Evolutionary conservation across 2,888 invertebrate genomes (phyloP), one percentile per base, ranked within the genome.

Genomic region (Ctenicera cuprea): DNA sequence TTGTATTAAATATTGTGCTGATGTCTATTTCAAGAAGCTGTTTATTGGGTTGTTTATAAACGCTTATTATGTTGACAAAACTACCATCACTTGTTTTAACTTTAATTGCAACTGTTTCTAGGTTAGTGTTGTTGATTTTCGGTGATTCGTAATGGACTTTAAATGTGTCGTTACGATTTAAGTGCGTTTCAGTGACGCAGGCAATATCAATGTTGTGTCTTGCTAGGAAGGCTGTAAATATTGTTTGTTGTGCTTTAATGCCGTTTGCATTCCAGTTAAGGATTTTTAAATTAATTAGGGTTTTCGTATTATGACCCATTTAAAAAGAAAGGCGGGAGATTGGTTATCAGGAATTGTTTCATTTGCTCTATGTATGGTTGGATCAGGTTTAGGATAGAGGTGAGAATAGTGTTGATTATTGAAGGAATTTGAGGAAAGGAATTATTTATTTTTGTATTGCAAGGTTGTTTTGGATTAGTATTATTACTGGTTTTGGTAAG

Each of bases 231-330:
- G 62, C 3, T n/a, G 14, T 43, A 43, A 62, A 62, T 43, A 43
- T 5, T 3, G 20, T 43, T 62, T 11, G 43, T 43, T 62, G 62
- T 1, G 43, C 9, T 22, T 43, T 22, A 9, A 62, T 38, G n/a
- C 62, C 62, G 22, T 43, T 62, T 9, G 62, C 62, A 14, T 62
- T 62, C 43, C 62, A 62, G 14, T 62, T 62, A 11, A 62, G 62
- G 62, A 62, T n/a, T 22, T 62, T 43, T 16, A 62, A 43, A 7
- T 62, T 2, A 62, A 8, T 2, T 18, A 62, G 4, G 0, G 26
- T 41, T 0, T 62, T 62, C 26, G 1, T 43, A 1, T 11, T 41
- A 62, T 62, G 41, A 12, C 43, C 62, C 62, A 62, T 41, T 62
- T 5, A 43, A 11, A 16, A 62, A 30, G 20, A 12, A 16, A 7